These are phyloP conservation scores for Lasioglossum malachurum DNA, from an alignment of 2,888 invertebrate species.

Conservation along the genomic window DNA sequence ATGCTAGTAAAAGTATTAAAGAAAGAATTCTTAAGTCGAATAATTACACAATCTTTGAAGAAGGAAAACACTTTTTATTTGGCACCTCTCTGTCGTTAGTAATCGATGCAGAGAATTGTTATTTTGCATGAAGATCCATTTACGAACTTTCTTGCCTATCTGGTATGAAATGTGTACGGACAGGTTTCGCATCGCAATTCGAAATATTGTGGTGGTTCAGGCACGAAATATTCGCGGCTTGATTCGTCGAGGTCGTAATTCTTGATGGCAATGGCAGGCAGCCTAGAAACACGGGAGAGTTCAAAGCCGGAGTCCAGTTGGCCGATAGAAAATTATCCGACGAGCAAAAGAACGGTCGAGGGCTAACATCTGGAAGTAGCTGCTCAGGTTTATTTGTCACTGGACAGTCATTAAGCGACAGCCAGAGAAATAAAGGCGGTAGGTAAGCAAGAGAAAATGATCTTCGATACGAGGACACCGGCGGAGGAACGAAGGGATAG, in stretches of 20 bases:
- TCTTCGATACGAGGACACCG: slow-evolving; percentile 55
- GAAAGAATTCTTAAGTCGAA: not conserved
- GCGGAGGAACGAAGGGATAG: slow-evolving; percentile 54
- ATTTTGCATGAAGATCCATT: not conserved
- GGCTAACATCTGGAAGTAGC: slow-evolving; percentile 72
- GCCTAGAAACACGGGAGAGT: slow-evolving; percentile 38
- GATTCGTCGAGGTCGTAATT: not conserved
- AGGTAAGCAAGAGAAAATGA: slow-evolving; percentile 64
- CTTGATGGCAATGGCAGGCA: slow-evolving; percentile 37
- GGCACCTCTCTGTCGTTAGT: not conserved
- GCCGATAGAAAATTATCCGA: slow-evolving; percentile 78
- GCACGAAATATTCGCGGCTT: not conserved
- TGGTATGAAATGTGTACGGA: not conserved
- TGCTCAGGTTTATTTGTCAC: slow-evolving; percentile 80
- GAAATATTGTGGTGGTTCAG: not conserved
- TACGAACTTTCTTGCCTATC: not conserved
- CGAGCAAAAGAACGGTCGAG: slow-evolving; percentile 71
- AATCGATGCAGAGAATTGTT: not conserved
- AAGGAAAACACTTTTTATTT: not conserved
- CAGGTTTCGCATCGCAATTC: not conserved
- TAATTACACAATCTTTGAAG: not conserved
- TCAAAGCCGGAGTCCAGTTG: slow-evolving; percentile 59
- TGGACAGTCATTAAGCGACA: slow-evolving; percentile 77
- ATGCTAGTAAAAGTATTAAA: not conserved
- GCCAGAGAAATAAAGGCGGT: slow-evolving; percentile 63